A percentile compares a stretch with the other conserved stretches of the same genome.
Conservation (phyloP, 2,113 vertebrate genomes). For the Scolopax mira region DNA sequence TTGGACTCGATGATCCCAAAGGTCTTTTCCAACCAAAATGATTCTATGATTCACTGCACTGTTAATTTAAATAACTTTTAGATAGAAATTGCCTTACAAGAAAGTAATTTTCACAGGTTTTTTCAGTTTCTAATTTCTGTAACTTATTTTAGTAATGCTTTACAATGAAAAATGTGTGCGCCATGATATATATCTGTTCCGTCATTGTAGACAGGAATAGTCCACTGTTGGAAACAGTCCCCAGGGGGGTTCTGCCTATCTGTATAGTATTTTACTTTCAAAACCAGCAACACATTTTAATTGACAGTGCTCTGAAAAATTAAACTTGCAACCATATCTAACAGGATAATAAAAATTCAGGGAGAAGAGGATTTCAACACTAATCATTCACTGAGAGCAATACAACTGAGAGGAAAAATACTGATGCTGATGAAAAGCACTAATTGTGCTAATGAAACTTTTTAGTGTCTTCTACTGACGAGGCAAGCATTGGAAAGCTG, state of each 20-base stretch:
- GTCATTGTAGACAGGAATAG: not conserved
- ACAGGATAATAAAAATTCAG: not conserved
- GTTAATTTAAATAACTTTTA: not conserved
- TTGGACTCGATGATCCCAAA: no score
- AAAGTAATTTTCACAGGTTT: not conserved
- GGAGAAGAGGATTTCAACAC: not conserved
- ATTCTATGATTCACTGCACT: not conserved
- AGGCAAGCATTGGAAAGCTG: not conserved
- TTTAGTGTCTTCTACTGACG: not conserved
- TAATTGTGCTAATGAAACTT: not conserved
- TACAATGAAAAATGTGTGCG: not conserved
- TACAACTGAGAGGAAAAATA: not conserved
- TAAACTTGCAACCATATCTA: not conserved
- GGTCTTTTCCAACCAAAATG: no score
- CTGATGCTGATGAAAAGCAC: not conserved
- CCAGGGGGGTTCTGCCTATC: not conserved
- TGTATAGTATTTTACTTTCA: not conserved
- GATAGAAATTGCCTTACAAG: not conserved
- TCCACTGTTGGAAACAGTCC: not conserved
- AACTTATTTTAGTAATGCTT: not conserved
- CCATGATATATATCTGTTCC: not conserved
- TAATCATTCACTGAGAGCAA: not conserved
- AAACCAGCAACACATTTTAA: not conserved
- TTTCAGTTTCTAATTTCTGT: not conserved
- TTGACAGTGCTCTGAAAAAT: constrained; percentile 29